Evolutionary conservation across 2,888 invertebrate genomes (phyloP).

Genomic region (Ashinkailepas kermadecensis): DNA sequence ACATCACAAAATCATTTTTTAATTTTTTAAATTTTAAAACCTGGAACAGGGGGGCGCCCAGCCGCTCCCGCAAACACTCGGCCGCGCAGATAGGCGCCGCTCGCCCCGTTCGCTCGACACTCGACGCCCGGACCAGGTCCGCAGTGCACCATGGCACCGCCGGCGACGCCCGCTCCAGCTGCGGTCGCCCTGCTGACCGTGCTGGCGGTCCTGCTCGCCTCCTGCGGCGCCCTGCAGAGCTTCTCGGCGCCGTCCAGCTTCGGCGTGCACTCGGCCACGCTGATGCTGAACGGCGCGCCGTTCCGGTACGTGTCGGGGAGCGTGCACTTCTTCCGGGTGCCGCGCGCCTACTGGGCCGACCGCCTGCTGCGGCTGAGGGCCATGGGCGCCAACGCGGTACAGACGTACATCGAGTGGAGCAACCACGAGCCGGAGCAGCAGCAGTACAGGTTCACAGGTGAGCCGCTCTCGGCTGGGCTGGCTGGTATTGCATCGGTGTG

Average conservation of each 20-base stretch:
- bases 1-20: no score
- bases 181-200: not conserved
- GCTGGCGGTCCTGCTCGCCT: not conserved
- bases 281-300: slow-evolving; percentile 62
- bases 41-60: no score
- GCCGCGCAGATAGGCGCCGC: no score
- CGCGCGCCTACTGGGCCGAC: slow-evolving; percentile 69
- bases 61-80: no score
- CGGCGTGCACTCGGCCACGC: slow-evolving; percentile 39
- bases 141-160: no score
- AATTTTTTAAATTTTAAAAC: no score
- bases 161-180: not conserved
- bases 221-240: not conserved
- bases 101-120: no score
- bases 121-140: no score
- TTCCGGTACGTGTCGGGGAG: slow-evolving; percentile 67
- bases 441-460: slow-evolving; percentile 44
- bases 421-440: slow-evolving; percentile 42
- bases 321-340: slow-evolving; percentile 78
- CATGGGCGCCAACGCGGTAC: slow-evolving; percentile 77
- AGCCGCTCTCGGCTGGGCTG: not conserved
- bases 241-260: slow-evolving; percentile 23
- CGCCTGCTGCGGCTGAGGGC: slow-evolving; percentile 66
- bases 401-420: slow-evolving; percentile 55
- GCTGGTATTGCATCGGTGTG: not conserved